Percentiles rank a stretch among this genome's conserved stretches.
These are phyloP conservation scores for Wasmannia auropunctata DNA, from an alignment of 1,140 invertebrate genomes.

Conservation along the genomic window DNA sequence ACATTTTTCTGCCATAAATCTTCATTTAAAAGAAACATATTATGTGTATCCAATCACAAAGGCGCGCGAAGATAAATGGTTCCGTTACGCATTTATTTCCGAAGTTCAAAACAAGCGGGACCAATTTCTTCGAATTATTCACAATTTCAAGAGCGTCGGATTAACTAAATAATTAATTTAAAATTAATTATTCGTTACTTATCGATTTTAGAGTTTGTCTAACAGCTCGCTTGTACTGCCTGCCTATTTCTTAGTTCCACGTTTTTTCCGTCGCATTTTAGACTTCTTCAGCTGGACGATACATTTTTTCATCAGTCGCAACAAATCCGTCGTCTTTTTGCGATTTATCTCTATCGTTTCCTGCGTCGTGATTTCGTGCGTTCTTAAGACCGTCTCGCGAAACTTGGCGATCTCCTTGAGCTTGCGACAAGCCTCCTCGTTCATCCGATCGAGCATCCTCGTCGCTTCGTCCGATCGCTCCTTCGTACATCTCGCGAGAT, in stretches of 20 bases:
- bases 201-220: background rate
- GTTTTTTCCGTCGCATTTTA: slow-evolving; percentile 2
- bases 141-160: slow-evolving; percentile 81
- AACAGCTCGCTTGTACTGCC: background rate
- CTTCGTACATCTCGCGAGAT: slow-evolving; percentile 38
- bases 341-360: background rate
- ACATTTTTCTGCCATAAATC: slow-evolving; percentile 1
- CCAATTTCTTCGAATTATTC: slow-evolving; percentile 86
- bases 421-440: background rate
- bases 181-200: too few species aligned
- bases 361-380: slow-evolving; percentile 7
- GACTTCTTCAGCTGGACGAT: slow-evolving; percentile 13
- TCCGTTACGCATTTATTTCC: background rate
- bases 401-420: slow-evolving; percentile 32
- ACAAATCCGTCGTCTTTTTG: slow-evolving; percentile 15
- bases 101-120: background rate
- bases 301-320: slow-evolving; percentile 46
- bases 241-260: background rate
- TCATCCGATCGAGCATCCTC: slow-evolving; percentile 36
- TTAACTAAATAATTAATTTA: background rate
- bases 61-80: background rate
- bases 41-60: background rate
- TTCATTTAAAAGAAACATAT: background rate
- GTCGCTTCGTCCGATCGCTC: slow-evolving; percentile 12
- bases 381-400: background rate